Evolutionary conservation across 2,888 invertebrate genomes (phyloP), one percentile per base, ranked within the genome.

Genomic region (Hypercompe scribonia): DNA sequence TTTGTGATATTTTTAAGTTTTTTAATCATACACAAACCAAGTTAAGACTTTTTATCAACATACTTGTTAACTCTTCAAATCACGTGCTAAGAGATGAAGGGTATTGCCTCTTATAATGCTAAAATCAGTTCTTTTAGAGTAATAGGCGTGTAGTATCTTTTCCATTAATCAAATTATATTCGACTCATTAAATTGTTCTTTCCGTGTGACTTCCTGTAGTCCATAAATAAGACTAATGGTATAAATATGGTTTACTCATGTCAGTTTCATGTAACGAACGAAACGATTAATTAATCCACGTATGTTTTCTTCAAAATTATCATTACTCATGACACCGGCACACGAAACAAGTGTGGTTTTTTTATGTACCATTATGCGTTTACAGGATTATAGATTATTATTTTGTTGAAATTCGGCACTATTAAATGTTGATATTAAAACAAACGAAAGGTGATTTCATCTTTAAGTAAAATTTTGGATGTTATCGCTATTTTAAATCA

Each of bases 181-280:
- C 69, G 66, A 65, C n/a, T 73, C 70, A 54, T 70, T 70, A 39
- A 70, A 24, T 66, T 64, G 34, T 70, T 66, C 21, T 73, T 70
- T 68, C 64, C 70, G 61, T 61, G 24, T 42, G 61, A 73, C 58
- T 73, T 69, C 65, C 36, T 64, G 36, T 34, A 46, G 70, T 36
- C 42, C 70, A 50, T 73, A 76, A 83, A 50, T 73, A 76, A 83
- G 78, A 83, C 83, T 81, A 75, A 82, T 82, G 73, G 74, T 76
- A 18, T 72, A 70, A 77, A 75, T 77, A 69, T 79, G 78, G 73
- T 76, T 50, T 24, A 61, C 64, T 73, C 7, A 39, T 65, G 50
- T 63, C 65, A 34, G 24, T 42, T 31, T 15, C 65, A 42, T 68
- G 46, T 34, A 58, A 24, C 10, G 13, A 72, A 73, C 28, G 54